phyloP scores from a whole-genome alignment of 2,797 vertebrate species.

The Cercopithecus hamlyni region DNA sequence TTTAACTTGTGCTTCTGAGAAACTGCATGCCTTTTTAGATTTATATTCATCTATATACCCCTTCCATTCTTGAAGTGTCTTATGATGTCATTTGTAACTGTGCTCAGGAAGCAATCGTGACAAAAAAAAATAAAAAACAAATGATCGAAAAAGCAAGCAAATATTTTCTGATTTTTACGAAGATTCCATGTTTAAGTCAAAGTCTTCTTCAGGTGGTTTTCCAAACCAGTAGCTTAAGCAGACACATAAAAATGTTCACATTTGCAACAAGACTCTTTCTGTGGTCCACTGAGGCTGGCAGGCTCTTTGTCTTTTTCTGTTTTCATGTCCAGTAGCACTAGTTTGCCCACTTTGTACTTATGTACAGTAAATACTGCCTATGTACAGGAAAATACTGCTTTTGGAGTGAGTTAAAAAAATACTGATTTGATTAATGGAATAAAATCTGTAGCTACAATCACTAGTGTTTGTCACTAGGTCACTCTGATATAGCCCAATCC shows the following conservation, averaged over 20 bases:
- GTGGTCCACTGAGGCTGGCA: too few relatives aligned
- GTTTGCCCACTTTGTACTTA: not conserved
- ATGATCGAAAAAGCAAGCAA: not conserved
- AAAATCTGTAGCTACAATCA: not conserved
- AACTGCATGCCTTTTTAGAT: not conserved
- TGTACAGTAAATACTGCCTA: not conserved
- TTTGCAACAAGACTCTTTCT: not conserved
- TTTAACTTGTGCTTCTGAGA: not conserved
- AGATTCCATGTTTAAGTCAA: not conserved
- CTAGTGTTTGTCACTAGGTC: not conserved
- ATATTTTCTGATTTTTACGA: not conserved
- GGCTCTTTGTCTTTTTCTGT: not conserved
- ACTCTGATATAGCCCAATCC: fast-evolving
- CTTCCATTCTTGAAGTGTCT: not conserved
- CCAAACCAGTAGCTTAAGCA: not conserved
- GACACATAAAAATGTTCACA: not conserved
- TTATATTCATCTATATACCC: not conserved
- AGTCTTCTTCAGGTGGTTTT: not conserved
- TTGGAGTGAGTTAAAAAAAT: not conserved
- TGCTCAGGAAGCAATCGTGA: not conserved
- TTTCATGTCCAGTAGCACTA: not conserved
- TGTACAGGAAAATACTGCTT: not conserved
- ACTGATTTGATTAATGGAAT: not conserved
- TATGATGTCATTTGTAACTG: not conserved
- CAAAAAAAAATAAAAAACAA: not conserved